These are phyloP conservation scores for Andrena bucephala DNA, from an alignment of 2,888 invertebrate genomes.

Conservation along the genomic window DNA sequence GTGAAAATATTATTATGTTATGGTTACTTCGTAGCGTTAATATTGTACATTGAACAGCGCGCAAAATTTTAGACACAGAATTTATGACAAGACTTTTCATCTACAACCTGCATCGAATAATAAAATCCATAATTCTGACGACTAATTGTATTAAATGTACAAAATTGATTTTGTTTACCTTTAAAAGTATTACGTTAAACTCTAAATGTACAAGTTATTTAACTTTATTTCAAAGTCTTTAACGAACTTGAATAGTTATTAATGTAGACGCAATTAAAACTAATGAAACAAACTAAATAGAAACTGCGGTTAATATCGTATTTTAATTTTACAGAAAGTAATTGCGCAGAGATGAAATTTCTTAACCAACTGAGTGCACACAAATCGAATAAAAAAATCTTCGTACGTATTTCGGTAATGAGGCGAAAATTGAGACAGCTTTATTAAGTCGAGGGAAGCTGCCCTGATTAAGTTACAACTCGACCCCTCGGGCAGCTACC, in stretches of 20 bases:
- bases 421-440: slow-evolving; percentile 84
- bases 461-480: slow-evolving; percentile 82
- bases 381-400: slow-evolving; percentile 80
- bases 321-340: background rate
- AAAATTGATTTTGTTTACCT: background rate
- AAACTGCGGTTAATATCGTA: background rate
- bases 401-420: slow-evolving; percentile 78
- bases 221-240: background rate
- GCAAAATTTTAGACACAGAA: too few species aligned
- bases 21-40: too few species aligned
- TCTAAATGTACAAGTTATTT: background rate
- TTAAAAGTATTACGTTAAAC: background rate
- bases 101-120: too few species aligned
- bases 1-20: too few species aligned
- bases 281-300: background rate
- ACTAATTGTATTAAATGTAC: background rate
- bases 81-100: too few species aligned
- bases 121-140: too few species aligned
- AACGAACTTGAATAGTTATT: background rate
- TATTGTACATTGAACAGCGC: too few species aligned
- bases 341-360: slow-evolving; percentile 32
- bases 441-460: slow-evolving; percentile 83
- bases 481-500: slow-evolving; percentile 69
- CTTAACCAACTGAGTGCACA: slow-evolving; percentile 26
- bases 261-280: background rate